phyloP scores from a whole-genome alignment of 2,113 vertebrate species.

The Atlantisia rogersi region DNA sequence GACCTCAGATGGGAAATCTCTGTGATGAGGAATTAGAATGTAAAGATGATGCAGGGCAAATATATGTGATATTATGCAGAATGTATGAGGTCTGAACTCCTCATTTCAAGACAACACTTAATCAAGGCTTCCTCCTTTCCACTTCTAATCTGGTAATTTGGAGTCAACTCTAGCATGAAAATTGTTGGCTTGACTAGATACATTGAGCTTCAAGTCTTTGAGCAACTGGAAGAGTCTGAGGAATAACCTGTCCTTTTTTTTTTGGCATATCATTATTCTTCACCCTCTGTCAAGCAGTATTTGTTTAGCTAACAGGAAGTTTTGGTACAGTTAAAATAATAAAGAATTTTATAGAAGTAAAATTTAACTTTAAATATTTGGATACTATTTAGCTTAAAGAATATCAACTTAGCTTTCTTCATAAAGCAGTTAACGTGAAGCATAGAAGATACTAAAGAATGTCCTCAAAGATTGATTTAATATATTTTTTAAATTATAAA shows the following conservation, averaged over 20 bases:
- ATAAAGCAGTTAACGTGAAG: neutral
- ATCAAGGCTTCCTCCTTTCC: neutral
- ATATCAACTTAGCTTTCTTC: neutral
- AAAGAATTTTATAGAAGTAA: neutral
- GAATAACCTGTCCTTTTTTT: neutral
- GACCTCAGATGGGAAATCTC: neutral
- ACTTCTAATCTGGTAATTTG: neutral
- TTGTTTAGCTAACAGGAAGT: neutral
- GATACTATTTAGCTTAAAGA: neutral
- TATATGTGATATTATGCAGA: neutral
- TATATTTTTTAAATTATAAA: neutral
- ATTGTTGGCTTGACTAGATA: accelerated
- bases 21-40: neutral
- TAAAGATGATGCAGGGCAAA: neutral
- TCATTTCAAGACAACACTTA: neutral
- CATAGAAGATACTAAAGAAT: neutral
- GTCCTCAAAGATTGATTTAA: neutral
- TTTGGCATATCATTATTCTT: neutral
- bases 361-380: neutral
- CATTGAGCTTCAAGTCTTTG: neutral
- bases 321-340: neutral
- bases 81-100: neutral
- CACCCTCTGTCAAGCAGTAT: neutral
- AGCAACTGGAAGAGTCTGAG: neutral
- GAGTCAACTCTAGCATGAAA: neutral